Evolutionary conservation across 2,888 invertebrate genomes (phyloP).

Genomic region (Crematogaster levior): DNA sequence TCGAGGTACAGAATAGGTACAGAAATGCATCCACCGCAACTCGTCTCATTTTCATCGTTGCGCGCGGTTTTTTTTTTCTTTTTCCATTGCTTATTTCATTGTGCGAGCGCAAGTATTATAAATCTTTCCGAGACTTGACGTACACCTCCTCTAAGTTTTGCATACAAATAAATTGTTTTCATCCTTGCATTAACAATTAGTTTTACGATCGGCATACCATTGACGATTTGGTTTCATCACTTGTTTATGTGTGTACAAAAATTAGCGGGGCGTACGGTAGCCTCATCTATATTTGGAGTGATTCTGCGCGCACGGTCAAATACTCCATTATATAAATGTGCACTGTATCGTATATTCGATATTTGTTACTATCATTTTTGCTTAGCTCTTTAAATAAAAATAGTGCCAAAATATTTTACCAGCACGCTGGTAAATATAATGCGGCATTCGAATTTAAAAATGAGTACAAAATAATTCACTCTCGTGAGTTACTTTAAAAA

Average conservation of each 20-base stretch:
- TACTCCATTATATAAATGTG: neutral
- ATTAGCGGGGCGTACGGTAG: neutral
- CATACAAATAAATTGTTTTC: neutral
- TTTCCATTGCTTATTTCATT: neutral
- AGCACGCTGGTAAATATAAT: neutral
- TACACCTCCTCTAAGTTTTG: neutral
- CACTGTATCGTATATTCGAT: neutral
- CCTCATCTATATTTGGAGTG: neutral
- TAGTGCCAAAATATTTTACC: neutral
- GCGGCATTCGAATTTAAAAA: neutral
- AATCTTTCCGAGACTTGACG: neutral
- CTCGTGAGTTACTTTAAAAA: neutral
- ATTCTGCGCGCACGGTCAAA: neutral
- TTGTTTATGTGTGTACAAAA: neutral
- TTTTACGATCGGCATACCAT: neutral
- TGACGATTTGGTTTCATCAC: neutral
- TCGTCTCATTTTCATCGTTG: neutral
- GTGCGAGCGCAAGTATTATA: neutral
- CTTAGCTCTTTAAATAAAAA: neutral
- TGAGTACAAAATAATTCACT: neutral
- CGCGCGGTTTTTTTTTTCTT: neutral
- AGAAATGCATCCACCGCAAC: conserved; percentile 40
- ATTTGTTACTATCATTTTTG: neutral
- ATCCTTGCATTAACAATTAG: neutral
- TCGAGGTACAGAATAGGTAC: neutral